Conservation (phyloP, 1,140 invertebrate species). For the Diachasma alloeum region DNA sequence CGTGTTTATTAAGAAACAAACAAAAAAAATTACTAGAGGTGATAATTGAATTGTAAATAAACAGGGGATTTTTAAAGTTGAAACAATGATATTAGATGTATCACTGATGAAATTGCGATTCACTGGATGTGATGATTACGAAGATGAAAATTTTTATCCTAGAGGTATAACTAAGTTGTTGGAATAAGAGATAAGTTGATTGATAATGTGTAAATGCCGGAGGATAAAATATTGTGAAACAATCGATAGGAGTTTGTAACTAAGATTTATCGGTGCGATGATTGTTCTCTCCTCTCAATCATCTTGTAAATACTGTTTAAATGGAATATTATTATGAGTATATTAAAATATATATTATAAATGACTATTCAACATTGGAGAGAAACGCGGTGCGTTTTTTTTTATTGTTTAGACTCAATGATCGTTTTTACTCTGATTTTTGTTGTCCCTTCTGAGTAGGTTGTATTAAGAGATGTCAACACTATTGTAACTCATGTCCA, state of each 20-base stretch:
- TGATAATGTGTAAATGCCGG: neutral
- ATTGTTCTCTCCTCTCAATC: neutral
- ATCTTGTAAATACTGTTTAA: conserved; percentile 17
- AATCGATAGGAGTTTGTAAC: neutral
- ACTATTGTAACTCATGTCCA: conserved; percentile 5
- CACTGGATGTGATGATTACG: neutral
- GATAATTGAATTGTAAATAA: neutral
- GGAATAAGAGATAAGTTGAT: neutral
- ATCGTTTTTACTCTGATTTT: neutral
- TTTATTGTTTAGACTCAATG: neutral
- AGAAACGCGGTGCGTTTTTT: neutral
- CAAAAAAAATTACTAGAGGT: neutral
- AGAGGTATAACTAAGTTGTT: neutral
- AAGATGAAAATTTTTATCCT: conserved; percentile 11
- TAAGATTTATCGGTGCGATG: neutral
- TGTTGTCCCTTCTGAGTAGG: neutral
- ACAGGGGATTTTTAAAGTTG: neutral
- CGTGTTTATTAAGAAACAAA: neutral
- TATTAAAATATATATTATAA: conserved; percentile 7
- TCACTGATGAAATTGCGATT: neutral
- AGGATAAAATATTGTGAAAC: neutral
- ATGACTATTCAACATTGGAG: neutral
- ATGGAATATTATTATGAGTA: neutral
- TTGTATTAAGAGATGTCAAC: neutral
- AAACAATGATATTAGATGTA: neutral